Percentiles rank a stretch among this genome's conserved stretches.
Evolutionary conservation across 2,888 invertebrate genomes (phyloP).

Genomic region (Hoplodrina ambigua): DNA sequence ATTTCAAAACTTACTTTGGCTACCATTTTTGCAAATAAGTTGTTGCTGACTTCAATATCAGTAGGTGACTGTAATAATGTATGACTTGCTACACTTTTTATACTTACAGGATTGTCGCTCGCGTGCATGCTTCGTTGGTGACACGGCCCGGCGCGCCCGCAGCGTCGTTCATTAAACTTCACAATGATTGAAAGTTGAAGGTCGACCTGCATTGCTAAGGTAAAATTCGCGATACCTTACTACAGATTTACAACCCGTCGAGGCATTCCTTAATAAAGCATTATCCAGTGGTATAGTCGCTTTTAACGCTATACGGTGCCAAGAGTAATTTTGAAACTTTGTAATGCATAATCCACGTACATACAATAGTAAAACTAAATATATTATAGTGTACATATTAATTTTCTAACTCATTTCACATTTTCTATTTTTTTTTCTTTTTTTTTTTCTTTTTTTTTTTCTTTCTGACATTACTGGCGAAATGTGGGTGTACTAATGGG

Average conservation of each 20-base stretch:
- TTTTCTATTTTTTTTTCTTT: too few relatives aligned
- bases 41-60: constrained; percentile 76
- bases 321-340: too few relatives aligned
- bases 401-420: too few relatives aligned
- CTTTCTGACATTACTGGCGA: too few relatives aligned
- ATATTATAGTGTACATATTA: too few relatives aligned
- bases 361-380: too few relatives aligned
- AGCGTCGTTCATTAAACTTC: constrained; percentile 19
- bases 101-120: constrained; percentile 70
- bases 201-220: constrained; percentile 36
- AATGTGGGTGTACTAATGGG: too few relatives aligned
- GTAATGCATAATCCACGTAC: too few relatives aligned
- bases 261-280: constrained; percentile 10
- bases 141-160: constrained; percentile 25
- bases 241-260: constrained; percentile 30
- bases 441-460: too few relatives aligned
- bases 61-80: constrained; percentile 74
- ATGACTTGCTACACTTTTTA: constrained; percentile 76
- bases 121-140: constrained; percentile 54
- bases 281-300: too few relatives aligned
- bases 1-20: constrained; percentile 76
- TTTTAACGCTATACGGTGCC: too few relatives aligned
- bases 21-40: constrained; percentile 71
- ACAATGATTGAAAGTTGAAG: constrained; percentile 59
- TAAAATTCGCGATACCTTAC: constrained; percentile 11